Evolutionary conservation across 1,140 invertebrate genomes (phyloP).

Genomic region (Harpegnathos saltator): DNA sequence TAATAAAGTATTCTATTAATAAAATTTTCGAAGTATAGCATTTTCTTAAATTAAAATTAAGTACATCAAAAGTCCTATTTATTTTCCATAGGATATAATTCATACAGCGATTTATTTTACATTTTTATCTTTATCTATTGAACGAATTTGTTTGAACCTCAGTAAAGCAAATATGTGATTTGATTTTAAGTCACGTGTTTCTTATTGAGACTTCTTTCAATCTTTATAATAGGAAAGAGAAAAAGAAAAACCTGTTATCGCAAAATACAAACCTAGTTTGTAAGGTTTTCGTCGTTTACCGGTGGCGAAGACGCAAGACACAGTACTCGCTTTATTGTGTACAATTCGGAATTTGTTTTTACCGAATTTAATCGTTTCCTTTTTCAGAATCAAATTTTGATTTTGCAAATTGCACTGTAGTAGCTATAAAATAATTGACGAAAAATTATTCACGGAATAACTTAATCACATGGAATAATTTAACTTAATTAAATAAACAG

Average conservation of each 20-base stretch:
- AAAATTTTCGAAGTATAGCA: no score
- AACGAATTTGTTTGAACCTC: no score
- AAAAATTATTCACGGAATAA: background rate
- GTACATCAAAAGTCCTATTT: no score
- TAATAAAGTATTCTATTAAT: no score
- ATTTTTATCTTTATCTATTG: no score
- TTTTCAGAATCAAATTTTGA: constrained; percentile 11
- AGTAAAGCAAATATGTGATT: no score
- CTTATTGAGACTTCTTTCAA: background rate
- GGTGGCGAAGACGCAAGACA: constrained; percentile 44
- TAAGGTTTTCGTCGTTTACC: constrained; percentile 34
- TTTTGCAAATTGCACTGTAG: background rate
- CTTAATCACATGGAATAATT: background rate
- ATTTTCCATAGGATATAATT: no score
- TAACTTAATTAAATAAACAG: background rate
- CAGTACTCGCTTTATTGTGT: background rate
- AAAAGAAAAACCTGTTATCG: background rate
- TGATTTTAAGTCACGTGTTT: background rate
- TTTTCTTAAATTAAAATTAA: no score
- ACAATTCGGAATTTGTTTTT: constrained; percentile 9
- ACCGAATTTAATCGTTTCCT: constrained; percentile 20
- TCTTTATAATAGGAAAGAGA: background rate
- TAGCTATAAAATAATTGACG: constrained; percentile 6
- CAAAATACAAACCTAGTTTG: constrained; percentile 10
- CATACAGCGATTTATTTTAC: no score